Evolutionary conservation across 2,888 invertebrate species (phyloP).

Genomic region (Drosophila acutilabella): DNA sequence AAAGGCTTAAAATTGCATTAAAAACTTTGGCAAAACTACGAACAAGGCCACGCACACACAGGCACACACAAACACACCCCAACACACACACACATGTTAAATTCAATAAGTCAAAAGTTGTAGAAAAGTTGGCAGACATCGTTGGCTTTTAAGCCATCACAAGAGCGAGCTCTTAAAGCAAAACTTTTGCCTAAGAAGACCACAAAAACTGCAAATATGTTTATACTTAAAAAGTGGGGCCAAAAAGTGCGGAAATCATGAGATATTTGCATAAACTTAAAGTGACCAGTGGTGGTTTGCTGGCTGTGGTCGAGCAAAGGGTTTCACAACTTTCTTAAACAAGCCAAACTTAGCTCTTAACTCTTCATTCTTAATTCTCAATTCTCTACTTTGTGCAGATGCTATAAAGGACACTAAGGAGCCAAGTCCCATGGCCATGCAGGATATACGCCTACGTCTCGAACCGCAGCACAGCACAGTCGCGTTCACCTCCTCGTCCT

Average conservation of each 20-base stretch:
- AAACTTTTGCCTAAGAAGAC: conserved; percentile 43
- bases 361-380: neutral
- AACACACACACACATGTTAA: conserved; percentile 26
- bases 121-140: conserved; percentile 51
- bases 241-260: conserved; percentile 58
- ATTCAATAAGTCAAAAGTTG: conserved; percentile 74
- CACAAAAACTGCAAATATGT: conserved; percentile 41
- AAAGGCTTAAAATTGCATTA: conserved; percentile 77
- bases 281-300: conserved; percentile 48
- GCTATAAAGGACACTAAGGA: conserved; percentile 43
- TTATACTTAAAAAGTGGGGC: neutral
- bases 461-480: conserved; percentile 78
- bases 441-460: conserved; percentile 84
- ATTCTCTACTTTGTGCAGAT: conserved; percentile 48
- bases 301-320: conserved; percentile 44
- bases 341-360: conserved; percentile 33
- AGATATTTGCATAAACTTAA: conserved; percentile 60
- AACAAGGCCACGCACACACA: conserved; percentile 31
- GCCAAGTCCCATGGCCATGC: conserved; percentile 76
- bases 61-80: conserved; percentile 32
- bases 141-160: conserved; percentile 48
- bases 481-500: conserved; percentile 49
- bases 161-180: conserved; percentile 40
- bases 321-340: conserved; percentile 46
- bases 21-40: conserved; percentile 62